These are phyloP conservation scores for Malurus melanocephalus DNA, from an alignment of 2,113 vertebrate species.

Conservation along the genomic window DNA sequence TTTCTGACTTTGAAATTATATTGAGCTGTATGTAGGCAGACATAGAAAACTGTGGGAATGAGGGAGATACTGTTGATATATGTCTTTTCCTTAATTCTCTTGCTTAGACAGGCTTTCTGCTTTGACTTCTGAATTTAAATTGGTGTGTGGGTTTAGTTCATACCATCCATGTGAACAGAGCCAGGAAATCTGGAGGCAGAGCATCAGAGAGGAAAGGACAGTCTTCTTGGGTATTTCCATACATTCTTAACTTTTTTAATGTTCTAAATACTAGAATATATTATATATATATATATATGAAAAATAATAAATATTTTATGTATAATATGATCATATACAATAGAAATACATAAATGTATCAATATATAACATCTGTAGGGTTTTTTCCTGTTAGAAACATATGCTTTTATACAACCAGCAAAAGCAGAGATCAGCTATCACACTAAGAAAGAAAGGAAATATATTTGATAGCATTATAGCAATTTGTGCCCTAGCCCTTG, in stretches of 20 bases:
- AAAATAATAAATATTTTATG: neutral
- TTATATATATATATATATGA: neutral
- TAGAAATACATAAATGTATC: neutral
- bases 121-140: neutral
- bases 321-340: neutral
- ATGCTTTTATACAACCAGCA: neutral
- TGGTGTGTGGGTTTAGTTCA: neutral
- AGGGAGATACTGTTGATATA: neutral
- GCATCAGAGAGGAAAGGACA: neutral
- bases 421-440: neutral
- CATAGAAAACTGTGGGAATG: neutral
- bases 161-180: neutral
- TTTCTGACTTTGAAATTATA: neutral
- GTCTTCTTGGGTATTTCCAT: neutral
- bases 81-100: neutral
- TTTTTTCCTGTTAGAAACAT: neutral
- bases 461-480: neutral
- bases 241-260: neutral
- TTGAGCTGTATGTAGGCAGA: neutral
- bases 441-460: neutral
- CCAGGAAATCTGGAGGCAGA: neutral
- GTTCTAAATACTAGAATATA: neutral
- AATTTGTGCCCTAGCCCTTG: neutral
- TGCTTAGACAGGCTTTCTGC: neutral
- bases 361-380: fast-evolving